A percentile compares a stretch with the other conserved stretches of the same genome.
These are phyloP conservation scores for Rhogogaster chlorosoma DNA, from an alignment of 2,888 invertebrate genomes.

Conservation along the genomic window DNA sequence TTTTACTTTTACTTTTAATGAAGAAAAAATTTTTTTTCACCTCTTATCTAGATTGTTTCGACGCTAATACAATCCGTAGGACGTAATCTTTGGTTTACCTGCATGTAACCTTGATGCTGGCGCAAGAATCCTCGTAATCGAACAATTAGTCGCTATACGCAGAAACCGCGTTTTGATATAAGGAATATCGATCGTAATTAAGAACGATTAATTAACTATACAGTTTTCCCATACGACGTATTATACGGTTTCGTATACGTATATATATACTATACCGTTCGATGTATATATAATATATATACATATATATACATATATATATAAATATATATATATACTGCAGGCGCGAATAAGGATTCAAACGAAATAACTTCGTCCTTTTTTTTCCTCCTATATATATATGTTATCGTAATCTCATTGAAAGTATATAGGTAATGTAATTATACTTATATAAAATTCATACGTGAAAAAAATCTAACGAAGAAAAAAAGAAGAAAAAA, in stretches of 20 bases:
- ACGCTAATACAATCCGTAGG: neutral
- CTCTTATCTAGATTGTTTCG: conserved; percentile 12
- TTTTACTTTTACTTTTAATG: neutral
- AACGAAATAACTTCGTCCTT: neutral
- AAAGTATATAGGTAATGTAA: neutral
- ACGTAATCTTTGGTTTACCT: conserved; percentile 26
- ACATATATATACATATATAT: conserved; percentile 51
- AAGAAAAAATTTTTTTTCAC: neutral
- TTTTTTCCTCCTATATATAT: neutral
- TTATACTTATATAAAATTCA: conserved; percentile 4
- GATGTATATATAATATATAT: conserved; percentile 63
- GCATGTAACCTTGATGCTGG: conserved; percentile 28
- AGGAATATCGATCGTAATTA: neutral
- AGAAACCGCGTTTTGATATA: neutral
- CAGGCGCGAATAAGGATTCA: neutral
- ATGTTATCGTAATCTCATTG: conserved; percentile 2
- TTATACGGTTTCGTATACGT: conserved; percentile 33
- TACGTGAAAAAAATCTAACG: conserved; percentile 4
- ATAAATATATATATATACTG: conserved; percentile 57
- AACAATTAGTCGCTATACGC: neutral
- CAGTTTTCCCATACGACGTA: neutral
- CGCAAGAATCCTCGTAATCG: neutral
- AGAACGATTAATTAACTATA: neutral
- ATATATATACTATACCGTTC: conserved; percentile 64
- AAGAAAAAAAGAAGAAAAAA: neutral